Conservation (phyloP, 2,797 vertebrate species). For the Hozukius guyotensis region DNA sequence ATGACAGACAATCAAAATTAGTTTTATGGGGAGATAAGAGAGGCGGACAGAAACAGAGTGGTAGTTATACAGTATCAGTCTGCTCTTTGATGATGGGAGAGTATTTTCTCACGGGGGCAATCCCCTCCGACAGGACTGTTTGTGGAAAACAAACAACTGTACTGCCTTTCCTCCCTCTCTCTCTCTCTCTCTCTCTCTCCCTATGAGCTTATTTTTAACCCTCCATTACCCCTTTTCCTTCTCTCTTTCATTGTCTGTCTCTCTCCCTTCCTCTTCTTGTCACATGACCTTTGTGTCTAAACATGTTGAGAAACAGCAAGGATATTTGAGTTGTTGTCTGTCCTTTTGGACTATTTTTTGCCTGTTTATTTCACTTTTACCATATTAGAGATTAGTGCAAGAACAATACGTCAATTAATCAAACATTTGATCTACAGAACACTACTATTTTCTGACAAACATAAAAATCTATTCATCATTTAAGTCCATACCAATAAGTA, state of each 20-base stretch:
- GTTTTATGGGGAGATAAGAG: background rate
- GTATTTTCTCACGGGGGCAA: slow-evolving; percentile 46
- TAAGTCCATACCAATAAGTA: background rate
- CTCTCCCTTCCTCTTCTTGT: slow-evolving; percentile 5
- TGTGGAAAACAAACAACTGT: slow-evolving; percentile 47
- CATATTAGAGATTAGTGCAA: background rate
- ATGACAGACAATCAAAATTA: background rate
- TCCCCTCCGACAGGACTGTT: slow-evolving; percentile 25
- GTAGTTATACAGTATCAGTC: slow-evolving; percentile 27
- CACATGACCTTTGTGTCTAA: background rate
- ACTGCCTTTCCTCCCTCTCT: background rate
- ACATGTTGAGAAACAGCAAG: background rate
- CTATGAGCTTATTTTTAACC: slow-evolving; percentile 42
- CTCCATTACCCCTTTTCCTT: slow-evolving; percentile 10
- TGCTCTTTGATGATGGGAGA: slow-evolving; percentile 43
- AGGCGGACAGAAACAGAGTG: background rate
- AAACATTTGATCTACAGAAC: background rate
- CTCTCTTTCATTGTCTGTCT: slow-evolving; percentile 22
- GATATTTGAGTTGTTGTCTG: background rate
- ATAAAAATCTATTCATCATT: background rate
- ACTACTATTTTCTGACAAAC: background rate
- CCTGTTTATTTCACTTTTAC: background rate
- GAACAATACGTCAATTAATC: background rate
- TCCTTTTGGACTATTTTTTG: background rate
- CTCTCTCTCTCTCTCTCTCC: background rate